A percentile compares a stretch with the other conserved stretches of the same genome.
Evolutionary conservation across 1,140 invertebrate species (phyloP).

Genomic region (Ceratitis capitata): DNA sequence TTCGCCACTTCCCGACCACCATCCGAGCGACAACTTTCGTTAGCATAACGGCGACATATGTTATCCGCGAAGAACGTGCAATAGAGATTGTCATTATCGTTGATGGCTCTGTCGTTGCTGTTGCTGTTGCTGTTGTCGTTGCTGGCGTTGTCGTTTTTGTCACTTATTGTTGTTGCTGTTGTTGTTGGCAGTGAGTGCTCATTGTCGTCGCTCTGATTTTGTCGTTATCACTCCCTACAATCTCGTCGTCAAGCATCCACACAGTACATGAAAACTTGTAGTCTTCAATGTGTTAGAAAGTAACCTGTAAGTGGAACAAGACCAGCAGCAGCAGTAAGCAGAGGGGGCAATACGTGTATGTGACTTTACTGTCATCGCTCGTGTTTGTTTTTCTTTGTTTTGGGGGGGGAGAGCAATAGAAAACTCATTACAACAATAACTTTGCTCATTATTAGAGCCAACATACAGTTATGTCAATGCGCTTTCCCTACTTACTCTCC

Average conservation of each 20-base stretch:
- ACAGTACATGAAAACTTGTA: background rate
- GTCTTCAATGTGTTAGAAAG: background rate
- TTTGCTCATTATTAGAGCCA: slow-evolving; percentile 38
- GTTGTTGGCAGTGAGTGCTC: background rate
- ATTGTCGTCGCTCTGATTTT: slow-evolving; percentile 33
- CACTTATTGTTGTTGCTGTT: background rate
- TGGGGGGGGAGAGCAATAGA: background rate
- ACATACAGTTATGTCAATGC: background rate
- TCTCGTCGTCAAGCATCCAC: background rate
- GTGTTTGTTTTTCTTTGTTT: too few species aligned
- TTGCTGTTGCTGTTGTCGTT: background rate
- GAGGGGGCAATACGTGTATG: background rate
- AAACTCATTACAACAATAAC: slow-evolving; percentile 39
- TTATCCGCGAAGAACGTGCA: slow-evolving; percentile 23
- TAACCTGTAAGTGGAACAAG: background rate
- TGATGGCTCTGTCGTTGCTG: background rate
- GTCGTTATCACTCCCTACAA: slow-evolving; percentile 30
- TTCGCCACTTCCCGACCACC: background rate
- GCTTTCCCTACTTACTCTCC: background rate
- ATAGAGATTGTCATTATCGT: slow-evolving; percentile 33
- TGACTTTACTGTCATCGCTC: background rate
- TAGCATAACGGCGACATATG: slow-evolving; percentile 2
- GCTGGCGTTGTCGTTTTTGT: background rate
- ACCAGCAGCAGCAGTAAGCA: too few species aligned
- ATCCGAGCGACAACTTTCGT: background rate